phyloP scores from a whole-genome alignment of 2,888 invertebrate genomes.

The Phyllotreta striolata region DNA sequence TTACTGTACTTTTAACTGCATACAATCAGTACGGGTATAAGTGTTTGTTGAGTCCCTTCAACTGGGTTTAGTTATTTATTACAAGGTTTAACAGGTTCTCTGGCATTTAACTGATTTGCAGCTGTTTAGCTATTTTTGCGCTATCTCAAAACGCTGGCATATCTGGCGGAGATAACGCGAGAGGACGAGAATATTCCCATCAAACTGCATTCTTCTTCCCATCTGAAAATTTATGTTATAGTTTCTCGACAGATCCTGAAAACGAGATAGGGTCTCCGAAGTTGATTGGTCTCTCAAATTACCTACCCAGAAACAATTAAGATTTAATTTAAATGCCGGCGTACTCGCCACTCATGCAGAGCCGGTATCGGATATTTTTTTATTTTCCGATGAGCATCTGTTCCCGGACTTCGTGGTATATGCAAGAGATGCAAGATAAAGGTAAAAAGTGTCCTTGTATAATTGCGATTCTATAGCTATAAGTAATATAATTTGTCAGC shows the following conservation, averaged over 20 bases:
- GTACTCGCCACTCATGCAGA: conserved; percentile 19
- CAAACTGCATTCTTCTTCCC: conserved; percentile 28
- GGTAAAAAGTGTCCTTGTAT: no score
- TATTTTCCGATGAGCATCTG: conserved; percentile 9
- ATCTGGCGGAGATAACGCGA: conserved; percentile 26
- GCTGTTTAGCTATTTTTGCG: conserved; percentile 1
- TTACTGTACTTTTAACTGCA: no score
- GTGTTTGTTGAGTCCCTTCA: no score
- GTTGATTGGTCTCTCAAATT: conserved; percentile 34
- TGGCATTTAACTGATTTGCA: no score
- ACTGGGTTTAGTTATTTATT: no score
- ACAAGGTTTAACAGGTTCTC: no score
- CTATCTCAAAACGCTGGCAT: conserved; percentile 10
- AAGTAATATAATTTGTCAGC: no score
- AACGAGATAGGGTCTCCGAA: conserved; percentile 32
- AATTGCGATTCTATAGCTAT: no score
- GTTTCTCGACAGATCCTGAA: conserved; percentile 30
- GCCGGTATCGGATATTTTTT: conserved; percentile 10
- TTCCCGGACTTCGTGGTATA: neutral
- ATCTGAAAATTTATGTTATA: conserved; percentile 28
- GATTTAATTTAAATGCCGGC: conserved; percentile 38
- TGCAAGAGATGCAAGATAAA: no score
- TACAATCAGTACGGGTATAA: no score
- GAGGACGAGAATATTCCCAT: conserved; percentile 20
- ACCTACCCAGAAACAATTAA: conserved; percentile 38